Evolutionary conservation across 2,113 vertebrate species (phyloP).

Genomic region (Pogonocichla stellata): DNA sequence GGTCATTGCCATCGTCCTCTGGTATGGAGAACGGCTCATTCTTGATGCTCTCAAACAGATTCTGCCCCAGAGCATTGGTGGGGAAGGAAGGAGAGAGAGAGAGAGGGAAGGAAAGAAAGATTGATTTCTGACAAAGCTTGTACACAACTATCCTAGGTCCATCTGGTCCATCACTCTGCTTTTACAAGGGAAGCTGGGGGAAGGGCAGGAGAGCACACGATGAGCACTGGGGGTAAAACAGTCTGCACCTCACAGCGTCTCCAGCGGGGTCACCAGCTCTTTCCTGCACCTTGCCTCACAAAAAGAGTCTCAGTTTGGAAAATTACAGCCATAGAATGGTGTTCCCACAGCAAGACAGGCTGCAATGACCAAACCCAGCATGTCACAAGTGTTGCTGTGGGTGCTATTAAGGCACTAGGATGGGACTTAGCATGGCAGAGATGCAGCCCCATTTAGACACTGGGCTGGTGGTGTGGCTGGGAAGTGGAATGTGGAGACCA

Average conservation of each 20-base stretch:
- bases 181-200: neutral
- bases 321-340: neutral
- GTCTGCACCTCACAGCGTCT: neutral
- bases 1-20: conserved; percentile 91
- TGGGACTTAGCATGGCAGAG: accelerated
- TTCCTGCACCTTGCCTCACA: neutral
- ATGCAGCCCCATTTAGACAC: neutral
- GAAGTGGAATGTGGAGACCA: neutral
- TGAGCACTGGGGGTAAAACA: neutral
- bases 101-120: neutral
- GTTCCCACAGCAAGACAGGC: neutral
- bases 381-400: neutral
- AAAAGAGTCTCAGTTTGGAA: neutral
- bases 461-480: neutral
- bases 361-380: neutral
- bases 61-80: conserved; percentile 46
- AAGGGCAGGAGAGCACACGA: neutral
- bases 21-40: conserved; percentile 95
- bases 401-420: neutral
- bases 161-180: neutral
- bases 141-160: neutral
- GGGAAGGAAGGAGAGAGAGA: neutral
- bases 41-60: conserved; percentile 92
- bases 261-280: neutral
- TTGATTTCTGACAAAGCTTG: neutral